phyloP scores from a whole-genome alignment of 2,113 vertebrate species.

The Prolemur simus region DNA sequence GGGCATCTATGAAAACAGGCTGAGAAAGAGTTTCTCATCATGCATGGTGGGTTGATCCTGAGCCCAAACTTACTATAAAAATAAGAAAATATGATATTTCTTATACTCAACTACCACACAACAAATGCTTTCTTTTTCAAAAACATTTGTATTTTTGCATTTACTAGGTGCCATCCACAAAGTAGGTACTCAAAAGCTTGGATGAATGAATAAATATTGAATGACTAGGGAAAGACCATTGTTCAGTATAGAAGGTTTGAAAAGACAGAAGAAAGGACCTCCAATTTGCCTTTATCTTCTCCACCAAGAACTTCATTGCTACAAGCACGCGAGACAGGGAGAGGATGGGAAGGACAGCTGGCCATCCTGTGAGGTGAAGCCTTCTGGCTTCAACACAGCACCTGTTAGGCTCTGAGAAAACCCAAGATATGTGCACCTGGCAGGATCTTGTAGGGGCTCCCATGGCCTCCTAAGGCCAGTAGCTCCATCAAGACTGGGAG shows the following conservation, averaged over 20 bases:
- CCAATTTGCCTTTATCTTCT: not conserved
- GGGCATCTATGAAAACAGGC: not conserved
- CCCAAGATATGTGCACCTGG: not conserved
- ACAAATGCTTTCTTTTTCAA: not conserved
- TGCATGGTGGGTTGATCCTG: not conserved
- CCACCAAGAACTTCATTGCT: not conserved
- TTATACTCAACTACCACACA: not conserved
- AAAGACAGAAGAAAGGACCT: not conserved
- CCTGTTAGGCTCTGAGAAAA: not conserved
- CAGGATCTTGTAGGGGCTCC: not conserved
- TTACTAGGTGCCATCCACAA: not conserved
- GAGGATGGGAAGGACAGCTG: not conserved
- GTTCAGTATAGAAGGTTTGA: not conserved
- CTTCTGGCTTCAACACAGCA: not conserved
- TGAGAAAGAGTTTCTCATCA: not conserved
- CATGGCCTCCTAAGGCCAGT: not conserved
- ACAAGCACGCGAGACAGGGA: not conserved
- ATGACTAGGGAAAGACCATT: not conserved
- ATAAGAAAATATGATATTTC: not conserved
- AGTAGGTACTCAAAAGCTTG: not conserved
- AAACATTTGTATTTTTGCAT: not conserved
- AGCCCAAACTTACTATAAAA: not conserved
- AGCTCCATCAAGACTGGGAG: not conserved
- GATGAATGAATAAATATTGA: not conserved
- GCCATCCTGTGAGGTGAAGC: not conserved